Percentiles rank a stretch among this genome's conserved stretches.
These are phyloP conservation scores for Maccullochella peelii DNA, from an alignment of 2,113 vertebrate genomes.

Conservation along the genomic window DNA sequence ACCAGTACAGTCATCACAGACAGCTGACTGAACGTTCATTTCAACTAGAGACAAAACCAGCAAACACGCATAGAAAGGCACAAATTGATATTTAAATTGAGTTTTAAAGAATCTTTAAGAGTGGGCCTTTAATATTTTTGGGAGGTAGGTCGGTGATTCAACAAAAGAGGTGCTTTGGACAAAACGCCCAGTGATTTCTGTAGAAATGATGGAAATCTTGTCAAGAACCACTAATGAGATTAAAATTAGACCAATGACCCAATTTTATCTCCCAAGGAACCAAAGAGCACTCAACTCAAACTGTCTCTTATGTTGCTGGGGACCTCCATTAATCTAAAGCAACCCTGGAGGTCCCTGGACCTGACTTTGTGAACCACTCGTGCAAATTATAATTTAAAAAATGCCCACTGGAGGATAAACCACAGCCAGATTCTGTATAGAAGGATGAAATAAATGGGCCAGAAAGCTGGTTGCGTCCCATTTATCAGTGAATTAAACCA, in stretches of 20 bases:
- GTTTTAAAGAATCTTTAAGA: not conserved
- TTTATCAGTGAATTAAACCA: constrained; percentile 11
- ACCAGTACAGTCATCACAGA: not conserved
- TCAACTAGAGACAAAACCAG: not conserved
- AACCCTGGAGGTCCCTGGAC: not conserved
- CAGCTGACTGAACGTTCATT: not conserved
- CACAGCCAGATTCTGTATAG: not conserved
- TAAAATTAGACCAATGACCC: not conserved
- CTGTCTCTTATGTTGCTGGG: not conserved
- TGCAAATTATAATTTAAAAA: not conserved
- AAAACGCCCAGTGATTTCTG: not conserved
- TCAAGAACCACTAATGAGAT: not conserved
- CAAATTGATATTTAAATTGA: not conserved
- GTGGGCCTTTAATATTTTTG: not conserved
- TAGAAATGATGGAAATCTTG: not conserved
- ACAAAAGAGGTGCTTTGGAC: not conserved
- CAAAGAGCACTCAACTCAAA: not conserved
- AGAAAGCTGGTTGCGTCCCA: not conserved
- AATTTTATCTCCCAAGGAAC: not conserved
- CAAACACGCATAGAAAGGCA: not conserved
- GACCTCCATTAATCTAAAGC: not conserved
- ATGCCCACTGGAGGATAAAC: not conserved
- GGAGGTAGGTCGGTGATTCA: not conserved
- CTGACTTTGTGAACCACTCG: not conserved
- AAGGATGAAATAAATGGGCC: not conserved